Evolutionary conservation across 2,797 vertebrate species (phyloP).

Genomic region (Sebastes nivosus): DNA sequence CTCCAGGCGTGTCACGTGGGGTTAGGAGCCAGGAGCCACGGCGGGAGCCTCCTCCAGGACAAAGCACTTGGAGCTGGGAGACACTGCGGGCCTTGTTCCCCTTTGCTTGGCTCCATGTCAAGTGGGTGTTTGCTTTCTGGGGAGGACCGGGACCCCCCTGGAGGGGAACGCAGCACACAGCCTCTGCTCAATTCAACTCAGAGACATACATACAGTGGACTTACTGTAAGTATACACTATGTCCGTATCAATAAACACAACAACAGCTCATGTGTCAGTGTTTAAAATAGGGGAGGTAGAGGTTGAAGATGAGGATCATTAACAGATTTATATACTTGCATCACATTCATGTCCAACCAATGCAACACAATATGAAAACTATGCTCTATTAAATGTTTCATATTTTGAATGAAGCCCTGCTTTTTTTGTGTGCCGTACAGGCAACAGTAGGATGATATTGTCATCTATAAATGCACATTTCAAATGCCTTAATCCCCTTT

Average conservation of each 20-base stretch:
- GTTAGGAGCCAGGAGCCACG: conserved; percentile 54
- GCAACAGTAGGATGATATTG: background rate
- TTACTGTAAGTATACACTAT: background rate
- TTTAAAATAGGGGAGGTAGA: background rate
- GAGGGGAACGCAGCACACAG: conserved; percentile 46
- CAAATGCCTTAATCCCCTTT: background rate
- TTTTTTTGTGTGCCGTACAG: background rate
- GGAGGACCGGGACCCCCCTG: conserved; percentile 60
- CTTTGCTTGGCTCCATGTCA: conserved; percentile 65
- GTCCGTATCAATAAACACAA: background rate
- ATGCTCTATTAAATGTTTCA: background rate
- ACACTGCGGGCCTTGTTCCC: conserved; percentile 79
- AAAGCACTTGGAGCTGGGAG: conserved; percentile 70
- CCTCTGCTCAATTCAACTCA: conserved; percentile 27
- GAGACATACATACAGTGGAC: conserved; percentile 1
- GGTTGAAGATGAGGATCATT: background rate
- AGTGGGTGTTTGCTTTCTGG: conserved; percentile 79
- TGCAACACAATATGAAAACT: background rate
- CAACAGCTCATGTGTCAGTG: background rate
- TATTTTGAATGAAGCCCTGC: background rate
- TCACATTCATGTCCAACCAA: too few species aligned
- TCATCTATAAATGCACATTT: background rate
- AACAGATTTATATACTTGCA: background rate
- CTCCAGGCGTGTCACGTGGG: conserved; percentile 75
- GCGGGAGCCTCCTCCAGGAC: conserved; percentile 70